Evolutionary conservation across 2,113 vertebrate genomes (phyloP).

Genomic region (Fulmarus glacialis): DNA sequence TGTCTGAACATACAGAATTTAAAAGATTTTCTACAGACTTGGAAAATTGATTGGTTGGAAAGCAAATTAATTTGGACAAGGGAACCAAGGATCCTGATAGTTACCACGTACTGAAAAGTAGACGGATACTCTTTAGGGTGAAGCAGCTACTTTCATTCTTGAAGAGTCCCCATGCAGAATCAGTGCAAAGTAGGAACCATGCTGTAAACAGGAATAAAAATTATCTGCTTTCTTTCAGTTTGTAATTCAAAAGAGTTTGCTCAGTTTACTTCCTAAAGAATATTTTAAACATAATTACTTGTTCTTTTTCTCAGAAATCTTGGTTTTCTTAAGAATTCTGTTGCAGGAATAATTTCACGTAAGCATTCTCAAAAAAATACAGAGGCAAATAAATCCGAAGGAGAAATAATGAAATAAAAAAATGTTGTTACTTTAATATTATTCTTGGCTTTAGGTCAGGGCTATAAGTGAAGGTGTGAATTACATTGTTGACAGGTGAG

Average conservation of each 20-base stretch:
- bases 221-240: background rate
- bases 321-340: background rate
- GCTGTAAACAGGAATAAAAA: background rate
- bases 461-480: slow-evolving; percentile 44
- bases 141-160: background rate
- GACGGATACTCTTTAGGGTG: background rate
- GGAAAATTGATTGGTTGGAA: background rate
- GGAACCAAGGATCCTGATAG: background rate
- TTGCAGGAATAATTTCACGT: background rate
- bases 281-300: background rate
- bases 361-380: background rate
- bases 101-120: background rate
- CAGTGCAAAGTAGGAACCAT: background rate
- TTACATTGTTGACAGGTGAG: slow-evolving; percentile 43
- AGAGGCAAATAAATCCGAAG: background rate
- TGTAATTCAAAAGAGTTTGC: background rate
- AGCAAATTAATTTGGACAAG: background rate
- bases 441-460: slow-evolving; percentile 38
- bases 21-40: background rate
- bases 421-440: background rate
- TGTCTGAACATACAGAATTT: background rate
- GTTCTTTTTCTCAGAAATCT: background rate
- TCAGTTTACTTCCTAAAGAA: background rate
- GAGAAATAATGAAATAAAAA: background rate
- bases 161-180: background rate